Conservation (phyloP, 2,113 vertebrate genomes). For the Myotis brandtii region DNA sequence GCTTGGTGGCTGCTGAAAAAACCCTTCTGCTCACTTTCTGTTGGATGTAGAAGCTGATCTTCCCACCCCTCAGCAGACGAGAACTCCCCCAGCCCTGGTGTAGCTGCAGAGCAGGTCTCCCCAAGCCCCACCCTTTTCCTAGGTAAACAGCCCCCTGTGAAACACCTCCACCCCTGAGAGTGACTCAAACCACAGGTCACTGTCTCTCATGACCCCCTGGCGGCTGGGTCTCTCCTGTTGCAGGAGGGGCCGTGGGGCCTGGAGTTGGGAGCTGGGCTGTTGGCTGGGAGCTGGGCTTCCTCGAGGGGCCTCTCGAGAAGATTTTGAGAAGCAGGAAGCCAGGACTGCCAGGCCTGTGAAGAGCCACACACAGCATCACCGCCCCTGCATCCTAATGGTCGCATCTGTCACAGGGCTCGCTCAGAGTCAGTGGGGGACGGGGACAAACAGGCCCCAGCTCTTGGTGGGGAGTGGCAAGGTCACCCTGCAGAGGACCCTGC, state of each 20-base stretch:
- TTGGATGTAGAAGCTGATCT: slow-evolving; percentile 41
- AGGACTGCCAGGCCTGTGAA: not conserved
- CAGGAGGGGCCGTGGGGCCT: not conserved
- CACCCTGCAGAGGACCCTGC: accelerated
- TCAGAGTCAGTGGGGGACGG: not conserved
- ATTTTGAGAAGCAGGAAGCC: not conserved
- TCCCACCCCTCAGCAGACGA: slow-evolving; percentile 26
- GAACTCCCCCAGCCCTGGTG: slow-evolving; percentile 50
- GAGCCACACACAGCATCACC: too few relatives aligned
- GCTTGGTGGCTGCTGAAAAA: slow-evolving; percentile 52
- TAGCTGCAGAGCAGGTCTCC: not conserved
- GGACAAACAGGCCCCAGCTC: not conserved
- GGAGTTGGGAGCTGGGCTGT: not conserved
- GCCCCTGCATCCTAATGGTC: not conserved
- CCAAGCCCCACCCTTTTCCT: not conserved
- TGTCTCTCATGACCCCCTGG: too few relatives aligned
- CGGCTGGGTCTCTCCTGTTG: not conserved
- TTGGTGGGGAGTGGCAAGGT: accelerated
- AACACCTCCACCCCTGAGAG: not conserved
- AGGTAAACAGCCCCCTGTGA: not conserved
- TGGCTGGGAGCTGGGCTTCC: not conserved
- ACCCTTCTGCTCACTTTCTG: not conserved
- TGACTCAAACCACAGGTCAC: not conserved
- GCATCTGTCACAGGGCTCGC: not conserved
- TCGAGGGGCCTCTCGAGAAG: not conserved